A percentile compares a stretch with the other conserved stretches of the same genome.
phyloP scores from a whole-genome alignment of 2,888 invertebrate species.

The Tethea ocularis region DNA sequence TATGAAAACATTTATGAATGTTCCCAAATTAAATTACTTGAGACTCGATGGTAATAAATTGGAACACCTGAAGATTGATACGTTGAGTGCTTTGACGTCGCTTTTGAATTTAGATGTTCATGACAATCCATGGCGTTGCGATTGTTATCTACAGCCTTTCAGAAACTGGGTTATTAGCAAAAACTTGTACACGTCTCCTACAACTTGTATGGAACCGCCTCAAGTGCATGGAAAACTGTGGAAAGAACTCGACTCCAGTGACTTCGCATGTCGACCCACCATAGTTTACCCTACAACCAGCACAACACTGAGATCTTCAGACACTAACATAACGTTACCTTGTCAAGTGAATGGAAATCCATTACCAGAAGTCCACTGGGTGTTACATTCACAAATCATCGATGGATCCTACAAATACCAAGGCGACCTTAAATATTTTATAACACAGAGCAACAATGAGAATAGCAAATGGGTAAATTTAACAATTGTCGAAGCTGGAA shows the following conservation, averaged over 20 bases:
- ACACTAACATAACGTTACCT: constrained; percentile 87
- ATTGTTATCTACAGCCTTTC: constrained; percentile 91
- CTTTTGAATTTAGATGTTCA: constrained; percentile 89
- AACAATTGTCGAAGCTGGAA: constrained; percentile 85
- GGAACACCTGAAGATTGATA: constrained; percentile 86
- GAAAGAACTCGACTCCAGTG: constrained; percentile 87
- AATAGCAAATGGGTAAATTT: constrained; percentile 86
- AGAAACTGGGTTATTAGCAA: constrained; percentile 89
- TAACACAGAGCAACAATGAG: constrained; percentile 60
- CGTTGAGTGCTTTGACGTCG: constrained; percentile 86
- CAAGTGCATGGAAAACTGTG: constrained; percentile 88
- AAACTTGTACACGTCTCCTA: constrained; percentile 89
- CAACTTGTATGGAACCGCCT: constrained; percentile 88
- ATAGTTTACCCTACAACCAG: constrained; percentile 86
- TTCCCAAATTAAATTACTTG: constrained; percentile 87
- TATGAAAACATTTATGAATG: constrained; percentile 87
- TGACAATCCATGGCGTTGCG: constrained; percentile 95
- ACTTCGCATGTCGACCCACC: constrained; percentile 93
- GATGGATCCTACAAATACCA: constrained; percentile 79
- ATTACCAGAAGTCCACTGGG: constrained; percentile 90
- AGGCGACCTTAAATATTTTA: constrained; percentile 76
- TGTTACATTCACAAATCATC: constrained; percentile 85
- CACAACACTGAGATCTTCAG: constrained; percentile 85
- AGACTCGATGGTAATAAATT: constrained; percentile 90
- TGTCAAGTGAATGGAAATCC: constrained; percentile 91